Percentiles rank a stretch among this genome's conserved stretches.
These are phyloP conservation scores for Columba janthina DNA, from an alignment of 2,113 vertebrate species.

Conservation along the genomic window DNA sequence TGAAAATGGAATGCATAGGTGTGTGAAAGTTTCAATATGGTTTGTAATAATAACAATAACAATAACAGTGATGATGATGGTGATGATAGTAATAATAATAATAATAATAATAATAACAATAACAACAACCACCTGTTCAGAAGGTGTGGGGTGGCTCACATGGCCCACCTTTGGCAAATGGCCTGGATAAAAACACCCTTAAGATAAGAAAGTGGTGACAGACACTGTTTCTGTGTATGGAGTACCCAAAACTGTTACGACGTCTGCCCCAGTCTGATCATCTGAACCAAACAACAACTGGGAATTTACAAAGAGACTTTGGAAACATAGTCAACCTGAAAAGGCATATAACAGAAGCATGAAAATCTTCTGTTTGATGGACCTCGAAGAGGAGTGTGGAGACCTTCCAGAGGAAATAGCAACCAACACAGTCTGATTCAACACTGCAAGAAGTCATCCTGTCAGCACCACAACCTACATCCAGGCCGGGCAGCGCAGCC, in stretches of 20 bases:
- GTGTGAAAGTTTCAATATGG: neutral
- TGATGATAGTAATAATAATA: neutral
- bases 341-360: neutral
- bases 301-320: neutral
- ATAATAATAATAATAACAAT: no score
- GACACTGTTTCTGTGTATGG: neutral
- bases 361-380: neutral
- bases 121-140: neutral
- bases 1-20: neutral
- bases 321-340: neutral
- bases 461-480: neutral
- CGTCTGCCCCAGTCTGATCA: neutral
- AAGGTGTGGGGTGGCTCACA: neutral
- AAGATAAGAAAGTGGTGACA: neutral
- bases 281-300: neutral
- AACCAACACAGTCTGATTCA: accelerated
- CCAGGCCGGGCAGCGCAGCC: neutral
- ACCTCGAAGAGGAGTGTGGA: neutral
- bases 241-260: neutral
- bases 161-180: neutral
- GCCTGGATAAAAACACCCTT: neutral
- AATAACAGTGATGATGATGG: no score
- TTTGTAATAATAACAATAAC: neutral
- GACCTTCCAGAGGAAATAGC: neutral
- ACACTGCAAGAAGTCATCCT: neutral